Conservation (phyloP, 2,888 invertebrate species). For the Lordiphosa fenestrarum region DNA sequence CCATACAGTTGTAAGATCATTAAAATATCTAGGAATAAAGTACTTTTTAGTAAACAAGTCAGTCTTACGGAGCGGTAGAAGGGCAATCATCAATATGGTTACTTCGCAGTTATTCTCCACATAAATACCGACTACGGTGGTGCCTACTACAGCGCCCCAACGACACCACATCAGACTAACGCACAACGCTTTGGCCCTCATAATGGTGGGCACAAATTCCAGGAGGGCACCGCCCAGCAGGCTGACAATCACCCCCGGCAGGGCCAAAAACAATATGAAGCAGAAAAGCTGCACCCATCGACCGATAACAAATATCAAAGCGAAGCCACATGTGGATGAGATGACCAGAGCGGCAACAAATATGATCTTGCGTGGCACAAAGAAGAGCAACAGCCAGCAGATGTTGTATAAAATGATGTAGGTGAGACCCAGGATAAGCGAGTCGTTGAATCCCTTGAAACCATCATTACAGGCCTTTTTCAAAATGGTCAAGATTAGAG, state of each 20-base stretch:
- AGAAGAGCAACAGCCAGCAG: conserved; percentile 40
- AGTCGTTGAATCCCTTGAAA: conserved; percentile 47
- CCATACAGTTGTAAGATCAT: too few relatives aligned
- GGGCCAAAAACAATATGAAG: conserved; percentile 41
- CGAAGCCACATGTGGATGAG: conserved; percentile 37
- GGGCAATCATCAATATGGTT: conserved; percentile 35
- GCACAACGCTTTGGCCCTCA: conserved; percentile 57
- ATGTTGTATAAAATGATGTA: conserved; percentile 43
- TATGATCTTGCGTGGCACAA: conserved; percentile 40
- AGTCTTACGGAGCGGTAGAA: conserved; percentile 45
- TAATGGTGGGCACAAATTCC: conserved; percentile 51
- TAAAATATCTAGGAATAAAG: neutral
- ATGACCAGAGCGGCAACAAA: conserved; percentile 39
- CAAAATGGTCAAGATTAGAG: neutral
- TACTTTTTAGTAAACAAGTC: neutral
- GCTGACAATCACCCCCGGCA: conserved; percentile 47
- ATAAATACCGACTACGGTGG: conserved; percentile 34
- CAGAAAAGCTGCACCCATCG: conserved; percentile 23
- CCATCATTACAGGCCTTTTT: conserved; percentile 46
- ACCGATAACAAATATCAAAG: conserved; percentile 31
- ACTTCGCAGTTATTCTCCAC: conserved; percentile 42
- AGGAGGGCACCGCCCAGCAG: conserved; percentile 52
- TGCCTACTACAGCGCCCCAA: conserved; percentile 49
- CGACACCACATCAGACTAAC: conserved; percentile 57
- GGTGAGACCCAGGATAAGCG: conserved; percentile 42